Base-by-base conservation (phyloP, 2,797 vertebrate genomes). In the Dermochelys coriacea region DNA sequence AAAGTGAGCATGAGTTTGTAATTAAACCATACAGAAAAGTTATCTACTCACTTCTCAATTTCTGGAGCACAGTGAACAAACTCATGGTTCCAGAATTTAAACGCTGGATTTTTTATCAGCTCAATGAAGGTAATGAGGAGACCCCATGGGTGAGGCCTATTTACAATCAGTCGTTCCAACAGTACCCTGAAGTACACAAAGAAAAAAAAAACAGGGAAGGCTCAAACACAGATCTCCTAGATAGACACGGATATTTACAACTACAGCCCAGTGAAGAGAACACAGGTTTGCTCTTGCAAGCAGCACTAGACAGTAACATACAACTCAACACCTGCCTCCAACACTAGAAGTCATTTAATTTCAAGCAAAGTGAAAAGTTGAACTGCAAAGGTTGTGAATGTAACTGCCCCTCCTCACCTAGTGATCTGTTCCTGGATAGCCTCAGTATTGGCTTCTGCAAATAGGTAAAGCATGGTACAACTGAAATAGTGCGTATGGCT, bases 401-500 rank as follows among this genome's bases (percentile, higher is more conserved):
- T 23, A 19, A 80, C 49, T 0, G 2, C n/a, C 0, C 0, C 52
- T 23, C 78, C 6, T 23, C 95, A 99, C 99, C 99, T 99, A 82
- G 99, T 99, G 97, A 99, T 99, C 98, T 99, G 99, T 98, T 99
- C 99, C 98, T 99, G 99, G 98, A 99, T 99, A 82, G 99, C 99
- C 98, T 99, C 99, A 0, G 99, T 99, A 97, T 99, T 99, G 96
- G 99, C 99, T 97, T 99, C 99, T 5, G 99, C 99, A 80, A 99
- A 99, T 94, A 99, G 98, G 96, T 99, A 99, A 37, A 99, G 98
- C 99, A 99, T 99, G 97, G 99, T 99, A 97, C 99, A 99, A 97
- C 99, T 99, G 98, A 99, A 99, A 98, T 99, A 99, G 98, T 99
- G 99, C 8, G 99, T 99, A 98, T 99, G 99, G 93, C 99, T 99